phyloP scores from a whole-genome alignment of 2,113 vertebrate genomes.

The Sylvilagus bachmani region DNA sequence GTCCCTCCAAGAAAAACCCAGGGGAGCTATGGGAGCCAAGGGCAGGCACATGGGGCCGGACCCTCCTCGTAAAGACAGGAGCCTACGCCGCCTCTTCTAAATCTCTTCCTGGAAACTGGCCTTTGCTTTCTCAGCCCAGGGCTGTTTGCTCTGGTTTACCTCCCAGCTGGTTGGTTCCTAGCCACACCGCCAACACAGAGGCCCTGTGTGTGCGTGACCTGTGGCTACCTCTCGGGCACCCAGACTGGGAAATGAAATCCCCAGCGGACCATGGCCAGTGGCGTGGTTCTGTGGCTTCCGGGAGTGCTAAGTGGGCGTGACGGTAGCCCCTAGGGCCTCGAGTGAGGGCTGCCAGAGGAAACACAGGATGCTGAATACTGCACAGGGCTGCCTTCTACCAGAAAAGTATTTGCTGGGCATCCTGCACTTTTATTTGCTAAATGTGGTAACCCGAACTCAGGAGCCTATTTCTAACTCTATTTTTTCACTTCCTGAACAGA shows the following conservation, averaged over 20 bases:
- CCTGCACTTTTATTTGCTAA: slow-evolving; percentile 31
- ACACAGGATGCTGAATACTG: neutral
- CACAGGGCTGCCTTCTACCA: neutral
- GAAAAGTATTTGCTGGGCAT: neutral
- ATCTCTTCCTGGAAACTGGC: slow-evolving; percentile 70
- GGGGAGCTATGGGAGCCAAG: neutral
- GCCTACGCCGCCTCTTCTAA: slow-evolving; percentile 32
- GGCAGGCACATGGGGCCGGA: slow-evolving; percentile 35
- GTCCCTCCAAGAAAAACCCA: slow-evolving; percentile 72
- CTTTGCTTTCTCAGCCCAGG: neutral
- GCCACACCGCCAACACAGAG: neutral
- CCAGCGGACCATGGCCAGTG: neutral
- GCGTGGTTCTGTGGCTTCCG: slow-evolving; percentile 22
- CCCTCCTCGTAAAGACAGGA: slow-evolving; percentile 43
- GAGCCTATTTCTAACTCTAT: neutral
- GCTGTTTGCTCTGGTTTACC: slow-evolving; percentile 50
- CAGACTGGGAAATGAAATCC: neutral
- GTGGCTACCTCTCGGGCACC: neutral
- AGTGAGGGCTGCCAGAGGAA: neutral
- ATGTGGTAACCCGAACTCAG: neutral
- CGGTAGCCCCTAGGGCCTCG: neutral
- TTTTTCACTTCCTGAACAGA: slow-evolving; percentile 19
- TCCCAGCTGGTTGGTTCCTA: neutral
- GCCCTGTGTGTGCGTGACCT: neutral
- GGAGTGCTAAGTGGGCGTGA: neutral